Evolutionary conservation across 2,888 invertebrate species (phyloP), one percentile per base, ranked within the genome.

Genomic region (Octodonta nipae): DNA sequence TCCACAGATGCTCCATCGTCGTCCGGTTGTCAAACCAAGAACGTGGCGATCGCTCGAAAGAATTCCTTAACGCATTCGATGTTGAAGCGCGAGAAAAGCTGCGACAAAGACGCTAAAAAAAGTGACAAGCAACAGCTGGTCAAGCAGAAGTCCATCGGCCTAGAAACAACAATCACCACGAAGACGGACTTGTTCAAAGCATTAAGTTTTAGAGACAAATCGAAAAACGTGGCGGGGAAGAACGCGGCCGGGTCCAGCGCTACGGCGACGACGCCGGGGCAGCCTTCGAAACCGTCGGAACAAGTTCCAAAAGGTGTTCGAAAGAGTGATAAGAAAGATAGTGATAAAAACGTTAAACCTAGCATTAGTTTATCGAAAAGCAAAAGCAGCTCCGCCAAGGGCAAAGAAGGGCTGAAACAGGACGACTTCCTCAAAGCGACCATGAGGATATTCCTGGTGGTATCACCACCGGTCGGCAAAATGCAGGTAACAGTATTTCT

Each of bases 401-500:
- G 43, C 36, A 52, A 51, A 34, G 49, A 48, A 13, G 47, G 49
- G 27, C 49, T 58, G 40, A 72, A 71, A 49, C 68, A 73, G 34
- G 77, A 77, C 54, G 77, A 78, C 55, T 78, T 78, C 53, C 64
- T 78, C 39, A 73, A 75, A 46, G 77, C 78, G 33, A 76, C 78
- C 40, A 78, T 78, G 78, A 69, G 76, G 60, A 78, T 78, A 50
- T 78, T 78, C 55, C 63, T 78, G 47, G 76, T 78, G 37, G 78
- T 78, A 8, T 78, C 78, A 35, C 78, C 78, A 30, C 78, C 78
- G 30, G 67, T 66, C 50, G 68, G 69, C 42, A 65, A 68, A 45
- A 63, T 71, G 30, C 70, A 70, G 69, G 70, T 70, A 66, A 54
- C 25, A 13, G 10, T 26, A 6, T 11, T 32, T n/a, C n/a, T n/a